Conservation (phyloP, 2,113 vertebrate genomes). For the Butorides virescens region DNA sequence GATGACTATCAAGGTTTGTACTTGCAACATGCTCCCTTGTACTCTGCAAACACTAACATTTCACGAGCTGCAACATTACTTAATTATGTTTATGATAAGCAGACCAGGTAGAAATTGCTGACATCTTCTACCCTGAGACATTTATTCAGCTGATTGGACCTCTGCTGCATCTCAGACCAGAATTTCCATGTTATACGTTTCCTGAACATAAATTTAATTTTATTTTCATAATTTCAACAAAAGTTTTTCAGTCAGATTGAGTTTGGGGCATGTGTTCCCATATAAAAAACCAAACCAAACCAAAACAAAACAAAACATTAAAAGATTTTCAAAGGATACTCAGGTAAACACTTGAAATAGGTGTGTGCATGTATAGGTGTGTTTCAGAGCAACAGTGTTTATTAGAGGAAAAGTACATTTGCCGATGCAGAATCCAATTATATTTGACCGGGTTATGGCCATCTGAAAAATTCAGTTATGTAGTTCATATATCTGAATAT, state of each 20-base stretch:
- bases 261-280: background rate
- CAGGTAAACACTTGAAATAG: fast-evolving
- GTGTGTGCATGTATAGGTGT: background rate
- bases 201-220: background rate
- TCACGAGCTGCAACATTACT: background rate
- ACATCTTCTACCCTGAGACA: background rate
- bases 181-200: background rate
- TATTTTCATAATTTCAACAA: background rate
- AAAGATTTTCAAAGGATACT: background rate
- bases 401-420: background rate
- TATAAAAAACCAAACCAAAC: background rate
- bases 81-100: background rate
- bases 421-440: background rate
- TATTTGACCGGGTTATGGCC: background rate
- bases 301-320: background rate
- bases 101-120: background rate
- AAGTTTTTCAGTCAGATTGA: background rate
- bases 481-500: background rate
- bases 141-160: background rate
- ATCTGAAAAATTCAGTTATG: background rate
- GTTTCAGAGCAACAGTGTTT: background rate
- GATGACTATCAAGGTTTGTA: background rate
- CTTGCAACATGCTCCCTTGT: background rate
- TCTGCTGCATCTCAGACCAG: background rate
- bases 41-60: background rate